These are phyloP conservation scores for Xiphorhynchus elegans DNA, from an alignment of 2,113 vertebrate species.

Conservation along the genomic window DNA sequence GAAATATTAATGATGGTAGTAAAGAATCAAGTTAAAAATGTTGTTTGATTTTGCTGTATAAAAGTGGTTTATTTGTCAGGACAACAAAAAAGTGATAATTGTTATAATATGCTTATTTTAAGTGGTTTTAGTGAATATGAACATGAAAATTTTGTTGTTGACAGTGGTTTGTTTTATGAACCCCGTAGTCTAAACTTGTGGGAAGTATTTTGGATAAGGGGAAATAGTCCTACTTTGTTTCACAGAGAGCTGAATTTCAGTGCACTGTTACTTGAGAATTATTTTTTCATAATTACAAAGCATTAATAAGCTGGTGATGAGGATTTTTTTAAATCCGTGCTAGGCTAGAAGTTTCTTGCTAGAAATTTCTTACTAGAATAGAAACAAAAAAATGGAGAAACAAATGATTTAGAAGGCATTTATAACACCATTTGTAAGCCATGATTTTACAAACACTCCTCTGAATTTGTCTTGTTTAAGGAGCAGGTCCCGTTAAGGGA, in stretches of 20 bases:
- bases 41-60: background rate
- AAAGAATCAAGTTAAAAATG: conserved; percentile 4
- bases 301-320: background rate
- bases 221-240: background rate
- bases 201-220: background rate
- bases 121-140: background rate
- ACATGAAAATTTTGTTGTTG: background rate
- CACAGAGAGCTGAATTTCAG: background rate
- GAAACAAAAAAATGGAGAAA: background rate
- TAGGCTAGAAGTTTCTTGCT: background rate
- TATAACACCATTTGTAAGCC: background rate
- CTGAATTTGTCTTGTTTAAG: background rate
- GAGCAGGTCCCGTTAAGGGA: background rate
- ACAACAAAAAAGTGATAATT: background rate
- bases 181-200: background rate
- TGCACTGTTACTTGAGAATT: background rate
- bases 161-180: background rate
- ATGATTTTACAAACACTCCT: background rate
- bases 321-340: background rate
- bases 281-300: background rate
- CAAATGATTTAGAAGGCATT: background rate
- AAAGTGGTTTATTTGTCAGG: background rate
- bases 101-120: background rate
- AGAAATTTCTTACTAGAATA: background rate
- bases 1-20: background rate